These are phyloP conservation scores for Takifugu rubripes DNA, from an alignment of 2,797 vertebrate species.

Conservation along the genomic window DNA sequence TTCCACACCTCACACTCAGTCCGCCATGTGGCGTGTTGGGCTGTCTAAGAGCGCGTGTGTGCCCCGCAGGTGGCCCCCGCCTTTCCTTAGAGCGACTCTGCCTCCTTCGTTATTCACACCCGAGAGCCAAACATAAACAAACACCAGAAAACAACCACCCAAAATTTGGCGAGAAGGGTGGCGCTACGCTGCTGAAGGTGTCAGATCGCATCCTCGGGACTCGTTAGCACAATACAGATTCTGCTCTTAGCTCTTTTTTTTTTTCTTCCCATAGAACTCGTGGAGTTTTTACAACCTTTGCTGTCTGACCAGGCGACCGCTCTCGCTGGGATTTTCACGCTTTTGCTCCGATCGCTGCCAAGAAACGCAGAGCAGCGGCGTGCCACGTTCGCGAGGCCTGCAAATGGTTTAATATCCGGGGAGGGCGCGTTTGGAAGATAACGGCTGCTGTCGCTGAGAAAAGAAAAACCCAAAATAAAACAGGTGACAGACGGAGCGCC, in stretches of 20 bases:
- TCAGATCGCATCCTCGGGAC: conserved; percentile 62
- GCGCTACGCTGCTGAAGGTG: conserved; percentile 61
- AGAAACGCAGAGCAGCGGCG: conserved; percentile 54
- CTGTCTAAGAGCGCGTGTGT: background rate
- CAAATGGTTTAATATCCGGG: conserved; percentile 80
- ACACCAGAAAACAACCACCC: conserved; percentile 17
- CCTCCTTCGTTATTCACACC: conserved; percentile 65
- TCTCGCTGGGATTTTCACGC: conserved; percentile 16
- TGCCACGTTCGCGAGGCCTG: conserved; percentile 67
- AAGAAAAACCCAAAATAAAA: conserved; percentile 44
- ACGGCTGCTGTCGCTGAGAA: conserved; percentile 70
- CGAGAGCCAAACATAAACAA: conserved; percentile 60
- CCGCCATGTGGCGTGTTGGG: too few species aligned
- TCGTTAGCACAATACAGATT: conserved; percentile 65
- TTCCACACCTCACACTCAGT: conserved; percentile 22
- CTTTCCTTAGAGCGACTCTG: conserved; percentile 49
- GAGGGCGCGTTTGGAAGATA: conserved; percentile 71
- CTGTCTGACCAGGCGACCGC: background rate
- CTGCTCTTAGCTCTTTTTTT: conserved; percentile 7
- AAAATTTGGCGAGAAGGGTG: conserved; percentile 40
- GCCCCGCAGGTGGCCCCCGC: conserved; percentile 45
- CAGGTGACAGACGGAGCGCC: conserved; percentile 28
- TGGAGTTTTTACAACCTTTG: too few species aligned
- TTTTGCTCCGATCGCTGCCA: conserved; percentile 39
- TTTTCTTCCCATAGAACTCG: background rate